Evolutionary conservation across 2,888 invertebrate species (phyloP).

Genomic region (Aphodius granarius): DNA sequence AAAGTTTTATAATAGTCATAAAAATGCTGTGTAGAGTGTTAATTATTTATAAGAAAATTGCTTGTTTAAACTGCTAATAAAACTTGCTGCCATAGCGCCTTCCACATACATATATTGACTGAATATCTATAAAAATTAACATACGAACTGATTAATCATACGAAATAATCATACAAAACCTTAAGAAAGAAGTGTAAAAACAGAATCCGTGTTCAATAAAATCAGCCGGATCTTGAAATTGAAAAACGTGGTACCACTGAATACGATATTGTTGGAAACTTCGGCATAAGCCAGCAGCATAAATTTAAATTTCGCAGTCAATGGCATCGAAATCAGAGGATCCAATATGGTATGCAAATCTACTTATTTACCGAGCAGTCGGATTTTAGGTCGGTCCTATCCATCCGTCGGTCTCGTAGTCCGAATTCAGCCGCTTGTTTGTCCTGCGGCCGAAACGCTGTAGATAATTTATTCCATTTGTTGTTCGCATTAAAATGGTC

Average conservation of each 20-base stretch:
- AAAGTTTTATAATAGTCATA: too few species aligned
- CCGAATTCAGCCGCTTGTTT: too few species aligned
- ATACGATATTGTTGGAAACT: background rate
- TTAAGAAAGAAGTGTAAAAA: too few species aligned
- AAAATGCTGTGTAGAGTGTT: too few species aligned
- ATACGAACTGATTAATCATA: too few species aligned
- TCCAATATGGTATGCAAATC: background rate
- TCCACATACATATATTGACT: background rate
- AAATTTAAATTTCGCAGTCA: background rate
- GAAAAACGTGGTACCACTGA: background rate
- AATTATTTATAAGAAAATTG: too few species aligned
- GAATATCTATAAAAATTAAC: too few species aligned
- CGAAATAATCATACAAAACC: too few species aligned
- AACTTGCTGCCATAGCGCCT: background rate
- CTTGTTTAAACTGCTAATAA: too few species aligned
- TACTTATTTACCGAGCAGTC: background rate
- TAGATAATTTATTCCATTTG: background rate
- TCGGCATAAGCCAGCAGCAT: too few species aligned
- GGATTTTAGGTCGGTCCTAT: background rate
- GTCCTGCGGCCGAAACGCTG: background rate
- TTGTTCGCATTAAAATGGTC: background rate
- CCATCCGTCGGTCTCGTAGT: background rate
- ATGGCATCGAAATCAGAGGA: background rate
- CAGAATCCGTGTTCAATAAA: background rate
- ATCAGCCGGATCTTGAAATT: background rate